Conservation (phyloP, 1,140 invertebrate genomes). For the Scaptomyza montana region DNA sequence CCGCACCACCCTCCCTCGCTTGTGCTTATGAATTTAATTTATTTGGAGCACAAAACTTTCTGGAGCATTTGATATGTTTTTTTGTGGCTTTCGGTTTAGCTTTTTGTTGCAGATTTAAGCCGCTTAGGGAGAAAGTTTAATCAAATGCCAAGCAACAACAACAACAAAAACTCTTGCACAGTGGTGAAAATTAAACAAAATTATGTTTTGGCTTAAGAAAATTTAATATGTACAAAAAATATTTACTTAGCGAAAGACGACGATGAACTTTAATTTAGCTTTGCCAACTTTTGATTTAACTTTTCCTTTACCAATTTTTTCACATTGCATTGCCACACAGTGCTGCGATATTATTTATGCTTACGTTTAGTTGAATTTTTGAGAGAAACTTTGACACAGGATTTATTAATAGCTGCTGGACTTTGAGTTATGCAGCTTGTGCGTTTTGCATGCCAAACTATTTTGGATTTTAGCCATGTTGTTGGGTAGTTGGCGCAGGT, state of each 20-base stretch:
- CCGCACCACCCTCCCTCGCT: background rate
- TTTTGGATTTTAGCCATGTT: slow-evolving; percentile 45
- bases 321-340: slow-evolving; percentile 7
- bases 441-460: slow-evolving; percentile 61
- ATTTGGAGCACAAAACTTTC: slow-evolving; percentile 71
- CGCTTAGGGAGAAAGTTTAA: slow-evolving; percentile 70
- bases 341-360: slow-evolving; percentile 32
- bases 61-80: slow-evolving; percentile 44
- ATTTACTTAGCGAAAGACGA: too few relatives aligned
- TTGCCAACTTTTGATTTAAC: background rate
- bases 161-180: slow-evolving; percentile 26
- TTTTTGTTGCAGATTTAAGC: slow-evolving; percentile 71
- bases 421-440: slow-evolving; percentile 49
- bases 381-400: slow-evolving; percentile 70
- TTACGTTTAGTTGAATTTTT: slow-evolving; percentile 56
- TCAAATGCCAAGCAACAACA: slow-evolving; percentile 45
- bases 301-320: too few relatives aligned
- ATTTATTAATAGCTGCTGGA: slow-evolving; percentile 73
- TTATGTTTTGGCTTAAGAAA: background rate
- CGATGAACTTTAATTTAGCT: background rate
- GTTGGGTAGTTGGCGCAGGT: slow-evolving; percentile 9
- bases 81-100: slow-evolving; percentile 58
- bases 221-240: too few relatives aligned
- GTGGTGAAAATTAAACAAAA: background rate
- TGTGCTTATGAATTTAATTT: slow-evolving; percentile 73